Percentiles rank a stretch among this genome's conserved stretches.
Conservation (phyloP, 2,797 vertebrate species). For the Salmo trutta region DNA sequence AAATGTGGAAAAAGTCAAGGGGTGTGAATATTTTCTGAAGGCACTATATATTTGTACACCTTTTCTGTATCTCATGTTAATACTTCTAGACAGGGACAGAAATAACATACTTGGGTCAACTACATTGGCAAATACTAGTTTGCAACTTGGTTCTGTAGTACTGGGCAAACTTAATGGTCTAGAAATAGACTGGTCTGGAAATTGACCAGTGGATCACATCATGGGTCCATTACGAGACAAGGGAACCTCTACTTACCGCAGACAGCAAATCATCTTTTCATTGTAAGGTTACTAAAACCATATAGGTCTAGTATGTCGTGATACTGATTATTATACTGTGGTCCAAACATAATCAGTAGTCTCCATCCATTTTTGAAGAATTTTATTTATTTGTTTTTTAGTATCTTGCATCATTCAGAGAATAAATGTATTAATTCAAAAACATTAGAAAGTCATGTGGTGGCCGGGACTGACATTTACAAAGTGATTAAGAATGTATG, state of each 20-base stretch:
- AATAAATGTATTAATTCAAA: not conserved
- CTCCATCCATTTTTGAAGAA: not conserved
- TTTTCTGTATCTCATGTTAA: constrained; percentile 42
- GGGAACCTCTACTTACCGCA: too few relatives aligned
- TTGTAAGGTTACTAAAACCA: too few relatives aligned
- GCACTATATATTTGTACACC: not conserved
- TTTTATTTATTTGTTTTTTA: not conserved
- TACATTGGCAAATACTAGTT: not conserved
- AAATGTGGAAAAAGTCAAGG: too few relatives aligned
- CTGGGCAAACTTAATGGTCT: too few relatives aligned
- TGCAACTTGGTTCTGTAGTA: not conserved
- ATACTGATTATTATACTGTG: not conserved
- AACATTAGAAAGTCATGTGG: not conserved
- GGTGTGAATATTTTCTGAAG: too few relatives aligned
- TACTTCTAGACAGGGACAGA: constrained; percentile 48
- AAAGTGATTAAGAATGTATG: not conserved
- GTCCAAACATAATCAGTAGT: not conserved
- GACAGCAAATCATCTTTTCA: too few relatives aligned
- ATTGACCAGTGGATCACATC: constrained; percentile 57
- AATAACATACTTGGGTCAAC: not conserved
- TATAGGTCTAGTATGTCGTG: not conserved
- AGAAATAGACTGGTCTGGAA: constrained; percentile 34
- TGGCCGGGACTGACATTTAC: not conserved
- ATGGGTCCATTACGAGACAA: constrained; percentile 41
- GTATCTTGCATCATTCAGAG: not conserved